These are phyloP conservation scores for Tapirus indicus DNA, from an alignment of 2,797 vertebrate species.

Conservation along the genomic window DNA sequence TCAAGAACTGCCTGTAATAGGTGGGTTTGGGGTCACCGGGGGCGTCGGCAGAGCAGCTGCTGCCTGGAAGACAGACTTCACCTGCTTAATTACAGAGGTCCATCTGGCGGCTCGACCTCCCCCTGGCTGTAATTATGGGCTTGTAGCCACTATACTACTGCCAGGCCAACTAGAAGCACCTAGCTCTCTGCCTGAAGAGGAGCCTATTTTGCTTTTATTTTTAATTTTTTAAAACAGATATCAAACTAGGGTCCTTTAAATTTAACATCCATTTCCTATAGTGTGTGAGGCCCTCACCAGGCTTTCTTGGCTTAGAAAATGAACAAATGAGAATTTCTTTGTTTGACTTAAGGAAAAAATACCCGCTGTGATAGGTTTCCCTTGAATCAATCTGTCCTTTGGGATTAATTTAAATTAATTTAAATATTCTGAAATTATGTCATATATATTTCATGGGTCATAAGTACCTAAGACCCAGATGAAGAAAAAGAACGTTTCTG, in stretches of 20 bases:
- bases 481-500: not conserved
- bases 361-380: not conserved
- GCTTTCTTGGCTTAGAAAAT: slow-evolving; percentile 15
- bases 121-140: slow-evolving; percentile 67
- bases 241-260: not conserved
- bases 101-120: not conserved
- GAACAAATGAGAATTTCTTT: not conserved
- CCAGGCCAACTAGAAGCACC: slow-evolving; percentile 63
- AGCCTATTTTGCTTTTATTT: slow-evolving; percentile 59
- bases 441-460: not conserved
- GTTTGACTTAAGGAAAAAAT: not conserved
- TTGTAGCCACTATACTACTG: not conserved
- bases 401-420: not conserved
- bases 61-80: slow-evolving; percentile 64
- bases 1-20: slow-evolving; percentile 17
- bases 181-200: not conserved
- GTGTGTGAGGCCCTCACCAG: not conserved
- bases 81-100: slow-evolving; percentile 80
- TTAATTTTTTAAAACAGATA: slow-evolving; percentile 57
- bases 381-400: not conserved
- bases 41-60: not conserved
- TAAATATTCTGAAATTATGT: not conserved
- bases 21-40: slow-evolving; percentile 60
- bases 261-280: not conserved
- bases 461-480: not conserved